Base-by-base conservation (phyloP, 2,113 vertebrate genomes). In the Empidonax traillii region DNA sequence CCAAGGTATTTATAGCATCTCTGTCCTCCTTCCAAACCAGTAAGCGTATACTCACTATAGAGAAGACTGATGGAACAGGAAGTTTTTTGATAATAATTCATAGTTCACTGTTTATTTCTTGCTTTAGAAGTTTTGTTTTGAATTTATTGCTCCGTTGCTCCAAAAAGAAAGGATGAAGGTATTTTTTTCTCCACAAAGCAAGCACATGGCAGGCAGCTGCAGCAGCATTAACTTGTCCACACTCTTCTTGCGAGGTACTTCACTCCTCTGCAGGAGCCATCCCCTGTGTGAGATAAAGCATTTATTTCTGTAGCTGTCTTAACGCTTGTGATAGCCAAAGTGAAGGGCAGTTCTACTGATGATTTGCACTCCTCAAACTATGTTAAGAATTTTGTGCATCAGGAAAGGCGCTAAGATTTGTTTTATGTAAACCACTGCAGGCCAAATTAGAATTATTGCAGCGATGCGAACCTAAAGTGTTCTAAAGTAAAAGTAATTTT, bases 151-250 rank as follows among this genome's bases (percentile, higher is more conserved):
- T 85, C 10, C 8, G 8, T 43, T 4, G 1, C 61, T 35, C 16
- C 30, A 63, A 77, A 83, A 66, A 13, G 25, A 47, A 81, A 83
- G 25, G 14, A 13, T 46, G 25, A 58, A 73, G 12, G 2, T 7
- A 33, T 63, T 20, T 24, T 24, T 28, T 6, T 1, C 3, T 9
- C 14, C 35, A 12, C 0, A 2, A 30, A 53, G 41, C 30, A 62
- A 69, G 10, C 31, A 28, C 46, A 27, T 28, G 11, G 53, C 53
- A 62, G 63, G 41, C 55, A 33, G 33, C 33, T 10, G 56, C 33
- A 83, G 20, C 53, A 91, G n/a, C 27, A 20, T 76, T 49, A 41
- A 37, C 22, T 68, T 69, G 12, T 43, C 17, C 56, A 6, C 0
- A 0, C 9, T 68, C 35, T 24, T 92, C 44, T 75, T 69, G 43